Base-by-base conservation (phyloP, 2,797 vertebrate genomes). In the Selene dorsalis region DNA sequence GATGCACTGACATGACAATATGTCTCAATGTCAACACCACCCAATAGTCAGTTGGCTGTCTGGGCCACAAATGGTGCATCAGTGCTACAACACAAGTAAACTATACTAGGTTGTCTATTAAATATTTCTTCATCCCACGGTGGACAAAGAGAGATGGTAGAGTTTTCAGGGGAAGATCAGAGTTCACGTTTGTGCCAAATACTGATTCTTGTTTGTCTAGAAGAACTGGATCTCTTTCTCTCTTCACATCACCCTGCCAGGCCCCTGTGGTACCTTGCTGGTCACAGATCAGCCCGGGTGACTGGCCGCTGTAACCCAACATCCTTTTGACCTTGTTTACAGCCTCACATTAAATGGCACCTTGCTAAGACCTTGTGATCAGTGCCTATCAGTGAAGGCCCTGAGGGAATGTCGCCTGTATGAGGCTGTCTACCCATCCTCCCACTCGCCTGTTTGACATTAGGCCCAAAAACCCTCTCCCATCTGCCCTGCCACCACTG, bases 251-350 rank as follows among this genome's bases (percentile, higher is more conserved):
- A 47, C 63, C 73, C 70, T 39, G 63, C 67, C 67, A 68, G 79
- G 61, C 52, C 65, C 68, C 53, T 32, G 35, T 53, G 61, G 28
- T 80, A 79, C 77, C 80, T 86, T 87, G 73, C 81, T 82, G 78
- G 81, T 87, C 59, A 32, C 78, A 75, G 74, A 48, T 80, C 41
- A 73, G 61, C 82, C 82, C 38, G 43, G 50, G 59, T 79, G 82
- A 76, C 73, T 53, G 82, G 59, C 88, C 89, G 87, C 87, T 88
- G 83, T 80, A 82, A 86, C 82, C 82, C 79, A 26, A 84, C 88
- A 83, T 86, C 85, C 69, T 65, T 86, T 79, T 94, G 93, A 95
- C 93, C 93, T 93, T 94, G 91, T 93, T 92, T 92, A 87, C 84
- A 78, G 60, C 80, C 73, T 84, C 87, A 75, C 86, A 79, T 79